These are phyloP conservation scores for Diplazon laetatorius DNA, from an alignment of 2,888 invertebrate species.

Conservation along the genomic window DNA sequence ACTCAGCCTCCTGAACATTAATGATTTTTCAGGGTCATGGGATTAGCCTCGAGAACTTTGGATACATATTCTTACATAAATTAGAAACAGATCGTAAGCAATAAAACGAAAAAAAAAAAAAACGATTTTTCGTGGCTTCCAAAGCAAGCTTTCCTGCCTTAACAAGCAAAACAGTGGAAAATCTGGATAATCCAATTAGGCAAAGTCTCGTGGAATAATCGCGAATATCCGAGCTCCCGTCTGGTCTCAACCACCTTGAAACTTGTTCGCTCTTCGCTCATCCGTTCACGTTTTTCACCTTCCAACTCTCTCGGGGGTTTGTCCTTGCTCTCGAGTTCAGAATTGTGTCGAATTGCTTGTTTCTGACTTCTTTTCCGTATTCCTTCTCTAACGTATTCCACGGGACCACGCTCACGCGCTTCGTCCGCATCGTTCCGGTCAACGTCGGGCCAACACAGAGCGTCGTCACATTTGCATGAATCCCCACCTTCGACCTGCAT, in stretches of 20 bases:
- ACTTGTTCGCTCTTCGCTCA: constrained; percentile 7
- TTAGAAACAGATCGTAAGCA: too few species aligned
- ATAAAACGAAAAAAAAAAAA: too few species aligned
- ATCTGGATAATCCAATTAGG: constrained; percentile 72
- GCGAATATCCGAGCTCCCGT: constrained; percentile 49
- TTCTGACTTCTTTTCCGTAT: constrained; percentile 25
- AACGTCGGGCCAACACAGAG: constrained; percentile 15
- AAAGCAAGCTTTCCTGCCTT: too few species aligned
- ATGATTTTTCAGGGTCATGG: too few species aligned
- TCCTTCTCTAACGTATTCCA: too few species aligned
- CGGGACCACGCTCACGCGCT: too few species aligned
- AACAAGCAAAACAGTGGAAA: constrained; percentile 72
- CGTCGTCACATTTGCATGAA: constrained; percentile 42
- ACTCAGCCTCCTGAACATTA: too few species aligned
- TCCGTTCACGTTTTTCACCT: constrained; percentile 6
- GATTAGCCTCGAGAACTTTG: too few species aligned
- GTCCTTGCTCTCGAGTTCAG: background rate
- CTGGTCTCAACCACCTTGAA: background rate
- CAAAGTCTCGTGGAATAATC: constrained; percentile 72
- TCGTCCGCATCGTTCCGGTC: background rate
- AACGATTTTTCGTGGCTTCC: too few species aligned
- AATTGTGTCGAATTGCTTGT: constrained; percentile 4
- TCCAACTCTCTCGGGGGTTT: background rate
- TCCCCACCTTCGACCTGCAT: constrained; percentile 51
- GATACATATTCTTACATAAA: too few species aligned